Percentiles rank a stretch among this genome's conserved stretches.
Evolutionary conservation across 2,797 vertebrate species (phyloP).

Genomic region (Catharus ustulatus): DNA sequence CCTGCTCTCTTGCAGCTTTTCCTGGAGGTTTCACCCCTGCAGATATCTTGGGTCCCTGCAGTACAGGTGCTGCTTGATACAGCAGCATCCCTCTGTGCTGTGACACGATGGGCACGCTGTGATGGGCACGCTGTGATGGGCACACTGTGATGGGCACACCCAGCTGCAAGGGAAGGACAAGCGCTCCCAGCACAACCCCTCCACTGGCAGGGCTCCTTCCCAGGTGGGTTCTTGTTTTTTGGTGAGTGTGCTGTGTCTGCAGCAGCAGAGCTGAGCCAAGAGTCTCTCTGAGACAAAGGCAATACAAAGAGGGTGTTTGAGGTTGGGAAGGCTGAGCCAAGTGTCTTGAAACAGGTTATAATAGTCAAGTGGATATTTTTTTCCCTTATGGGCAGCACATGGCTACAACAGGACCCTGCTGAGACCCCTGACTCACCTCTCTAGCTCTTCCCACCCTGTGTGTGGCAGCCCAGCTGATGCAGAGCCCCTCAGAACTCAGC

Average conservation of each 20-base stretch:
- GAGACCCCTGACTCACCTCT: not conserved
- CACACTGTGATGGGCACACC: fast-evolving
- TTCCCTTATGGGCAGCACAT: fast-evolving
- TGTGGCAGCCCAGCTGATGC: not conserved
- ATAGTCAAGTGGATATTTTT: too few relatives aligned
- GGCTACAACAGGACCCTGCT: not conserved
- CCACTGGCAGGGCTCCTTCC: not conserved
- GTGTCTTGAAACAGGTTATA: not conserved
- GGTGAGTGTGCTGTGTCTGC: fast-evolving
- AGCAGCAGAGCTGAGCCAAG: not conserved
- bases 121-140: not conserved
- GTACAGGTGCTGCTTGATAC: fast-evolving
- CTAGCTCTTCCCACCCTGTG: not conserved
- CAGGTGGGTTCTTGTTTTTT: not conserved
- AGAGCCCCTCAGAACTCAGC: not conserved
- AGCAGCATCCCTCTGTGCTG: not conserved
- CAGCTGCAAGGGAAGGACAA: fast-evolving
- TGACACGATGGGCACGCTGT: fast-evolving
- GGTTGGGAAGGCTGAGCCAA: not conserved
- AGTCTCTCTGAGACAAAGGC: not conserved
- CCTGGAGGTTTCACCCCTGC: not conserved
- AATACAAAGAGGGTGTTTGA: not conserved
- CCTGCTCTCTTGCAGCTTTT: not conserved
- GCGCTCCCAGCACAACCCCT: not conserved
- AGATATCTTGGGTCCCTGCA: not conserved